Evolutionary conservation across 2,797 vertebrate species (phyloP).

Genomic region (Todus mexicanus): DNA sequence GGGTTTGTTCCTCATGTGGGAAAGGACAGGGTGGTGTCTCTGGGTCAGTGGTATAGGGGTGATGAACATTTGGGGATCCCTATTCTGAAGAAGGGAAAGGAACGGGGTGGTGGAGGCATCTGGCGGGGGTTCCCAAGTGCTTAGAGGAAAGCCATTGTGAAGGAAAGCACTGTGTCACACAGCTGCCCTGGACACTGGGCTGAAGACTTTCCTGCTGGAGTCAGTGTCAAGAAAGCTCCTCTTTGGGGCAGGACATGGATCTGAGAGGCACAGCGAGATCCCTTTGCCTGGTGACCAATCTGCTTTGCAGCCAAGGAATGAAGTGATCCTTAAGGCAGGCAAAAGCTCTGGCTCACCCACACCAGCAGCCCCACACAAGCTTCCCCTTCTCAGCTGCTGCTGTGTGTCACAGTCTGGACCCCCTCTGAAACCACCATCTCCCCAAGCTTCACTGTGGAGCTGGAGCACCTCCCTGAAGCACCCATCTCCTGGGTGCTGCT

Average conservation of each 20-base stretch:
- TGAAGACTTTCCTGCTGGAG: neutral
- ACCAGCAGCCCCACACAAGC: neutral
- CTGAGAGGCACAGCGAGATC: neutral
- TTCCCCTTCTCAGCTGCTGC: neutral
- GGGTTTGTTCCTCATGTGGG: neutral
- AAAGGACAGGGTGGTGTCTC: neutral
- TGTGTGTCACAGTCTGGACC: rapidly evolving
- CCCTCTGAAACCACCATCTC: neutral
- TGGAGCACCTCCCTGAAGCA: neutral
- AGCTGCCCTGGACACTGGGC: neutral
- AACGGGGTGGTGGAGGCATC: neutral
- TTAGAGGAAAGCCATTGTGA: neutral
- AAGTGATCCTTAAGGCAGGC: neutral
- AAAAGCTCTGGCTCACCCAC: neutral
- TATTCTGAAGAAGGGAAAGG: neutral
- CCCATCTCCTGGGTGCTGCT: neutral
- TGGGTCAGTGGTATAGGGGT: neutral
- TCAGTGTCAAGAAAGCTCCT: neutral
- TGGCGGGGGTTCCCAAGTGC: neutral
- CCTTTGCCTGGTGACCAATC: neutral
- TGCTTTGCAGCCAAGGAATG: neutral
- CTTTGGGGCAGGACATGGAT: neutral
- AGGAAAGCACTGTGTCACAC: neutral
- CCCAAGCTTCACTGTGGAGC: neutral
- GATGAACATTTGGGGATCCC: neutral